Evolutionary conservation across 2,797 vertebrate species (phyloP), one percentile per base, ranked within the genome.

Genomic region (Mus minutoides): DNA sequence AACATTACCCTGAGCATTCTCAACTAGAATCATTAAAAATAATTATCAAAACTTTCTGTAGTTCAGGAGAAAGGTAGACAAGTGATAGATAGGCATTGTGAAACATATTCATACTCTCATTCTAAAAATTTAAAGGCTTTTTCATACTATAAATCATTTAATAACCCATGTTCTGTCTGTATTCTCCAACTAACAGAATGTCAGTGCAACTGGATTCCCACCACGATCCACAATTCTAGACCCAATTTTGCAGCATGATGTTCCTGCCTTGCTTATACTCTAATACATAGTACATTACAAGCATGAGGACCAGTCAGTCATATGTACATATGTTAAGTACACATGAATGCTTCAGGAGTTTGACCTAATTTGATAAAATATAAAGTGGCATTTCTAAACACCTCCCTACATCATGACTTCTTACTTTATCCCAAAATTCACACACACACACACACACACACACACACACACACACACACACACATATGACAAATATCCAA

Each of bases 381-480:
- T 91, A 26, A 16, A 91, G 52, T n/a, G 12, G 1, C 1, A 76
- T 82, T 88, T 91, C 73, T 37, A 87, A 95, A 56, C 17, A 75
- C 4, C 43, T 29, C 92, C 49, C 60, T 88, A 9, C 6, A 4
- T 19, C 75, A 2, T 34, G 9, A 34, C 31, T 91, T 82, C 40
- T 46, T 11, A 43, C 2, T 84, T 17, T 24, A 60, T 62, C 88
- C 29, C 43, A 96, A 86, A 91, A 49, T 95, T 94, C 69, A 73
- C 34, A 83, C 79, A 94, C 43, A 46, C 43, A 46, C 43, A 46
- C 43, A 46, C 43, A 46, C 43, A 46, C 43, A 46, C 43, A 46
- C 43, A 46, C 43, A 46, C 43, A 46, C 43, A 46, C 43, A 46
- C 43, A 46, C 43, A 46, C 43, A 46, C 43, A 46, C 6, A 46